Percentiles rank a stretch among this genome's conserved stretches.
phyloP scores from a whole-genome alignment of 1,140 invertebrate species.

The Lepidurus apus region DNA sequence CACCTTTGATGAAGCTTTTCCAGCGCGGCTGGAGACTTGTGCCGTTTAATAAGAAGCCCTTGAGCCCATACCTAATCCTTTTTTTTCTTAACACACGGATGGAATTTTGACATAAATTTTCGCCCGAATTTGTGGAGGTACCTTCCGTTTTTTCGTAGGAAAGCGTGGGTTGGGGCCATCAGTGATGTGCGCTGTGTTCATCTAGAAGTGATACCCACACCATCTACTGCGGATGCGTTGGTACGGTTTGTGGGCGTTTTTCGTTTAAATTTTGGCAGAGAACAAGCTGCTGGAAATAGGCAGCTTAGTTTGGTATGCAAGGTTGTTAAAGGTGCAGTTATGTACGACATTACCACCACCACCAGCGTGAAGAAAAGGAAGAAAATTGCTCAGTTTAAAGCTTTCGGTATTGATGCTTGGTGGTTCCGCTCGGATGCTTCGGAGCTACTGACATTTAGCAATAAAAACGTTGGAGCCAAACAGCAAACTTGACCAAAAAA shows the following conservation, averaged over 20 bases:
- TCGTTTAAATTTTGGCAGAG: not conserved
- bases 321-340: not conserved
- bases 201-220: not conserved
- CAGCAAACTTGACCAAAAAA: not conserved
- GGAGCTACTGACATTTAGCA: not conserved
- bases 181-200: not conserved
- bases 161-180: not conserved
- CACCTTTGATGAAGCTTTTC: conserved; percentile 18
- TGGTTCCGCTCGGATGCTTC: not conserved
- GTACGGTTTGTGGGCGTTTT: not conserved
- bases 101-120: not conserved
- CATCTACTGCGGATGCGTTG: not conserved
- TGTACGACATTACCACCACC: not conserved
- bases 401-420: conserved; percentile 5
- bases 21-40: conserved; percentile 1
- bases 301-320: conserved; percentile 13
- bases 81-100: not conserved
- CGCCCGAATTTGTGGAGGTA: not conserved
- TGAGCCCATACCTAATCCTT: conserved; percentile 19
- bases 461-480: conserved; percentile 15
- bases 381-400: not conserved
- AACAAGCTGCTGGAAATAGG: not conserved
- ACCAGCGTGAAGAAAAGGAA: not conserved
- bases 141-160: not conserved
- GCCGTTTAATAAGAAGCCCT: conserved; percentile 21